Evolutionary conservation across 1,140 invertebrate species (phyloP), one percentile per base, ranked within the genome.

Genomic region (Metaphire vulgaris): DNA sequence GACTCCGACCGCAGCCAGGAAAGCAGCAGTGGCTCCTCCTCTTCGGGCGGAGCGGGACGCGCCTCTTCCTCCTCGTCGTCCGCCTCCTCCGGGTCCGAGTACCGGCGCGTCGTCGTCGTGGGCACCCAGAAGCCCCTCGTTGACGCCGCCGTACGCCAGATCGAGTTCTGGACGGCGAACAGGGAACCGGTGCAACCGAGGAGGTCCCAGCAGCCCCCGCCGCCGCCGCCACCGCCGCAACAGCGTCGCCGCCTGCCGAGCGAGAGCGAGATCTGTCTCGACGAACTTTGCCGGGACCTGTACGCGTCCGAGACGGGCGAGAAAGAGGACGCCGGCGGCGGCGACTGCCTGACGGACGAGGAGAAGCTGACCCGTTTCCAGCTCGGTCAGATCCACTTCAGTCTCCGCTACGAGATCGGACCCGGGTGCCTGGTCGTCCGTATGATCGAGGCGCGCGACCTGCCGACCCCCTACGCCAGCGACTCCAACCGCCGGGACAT

Each of bases 121-220:
- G 29, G 72, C 31, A 65, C 33, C 29, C 33, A 33, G 33, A 33
- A 74, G 1, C 72, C 81, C 0, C 86, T 86, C 26, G 86, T 87
- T 72, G 86, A 86, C 77, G n/a, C n/a, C n/a, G n/a, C n/a, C n/a
- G 84, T 86, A 82, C 85, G 84, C 69, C 85, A 85, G n/a, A 87
- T 87, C 33, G 85, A 87, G 77, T 87, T 87, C 80, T 87, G 85
- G 85, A 81, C 86, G 12, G 85, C 85, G n/a, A 85, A 82, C 77
- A 80, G 81, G 74, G 85, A 87, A 77, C 83, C 78, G 30, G 82
- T 87, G 14, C 84, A 86, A 78, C 85, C 85, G 0, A 78, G 81
- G 14, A 79, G 81, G n/a, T n/a, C n/a, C n/a, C n/a, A n/a, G n/a
- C n/a, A n/a, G n/a, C n/a, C n/a, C n/a, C n/a, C n/a, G n/a, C n/a